phyloP scores from a whole-genome alignment of 2,113 vertebrate species.

The Catagonus wagneri region DNA sequence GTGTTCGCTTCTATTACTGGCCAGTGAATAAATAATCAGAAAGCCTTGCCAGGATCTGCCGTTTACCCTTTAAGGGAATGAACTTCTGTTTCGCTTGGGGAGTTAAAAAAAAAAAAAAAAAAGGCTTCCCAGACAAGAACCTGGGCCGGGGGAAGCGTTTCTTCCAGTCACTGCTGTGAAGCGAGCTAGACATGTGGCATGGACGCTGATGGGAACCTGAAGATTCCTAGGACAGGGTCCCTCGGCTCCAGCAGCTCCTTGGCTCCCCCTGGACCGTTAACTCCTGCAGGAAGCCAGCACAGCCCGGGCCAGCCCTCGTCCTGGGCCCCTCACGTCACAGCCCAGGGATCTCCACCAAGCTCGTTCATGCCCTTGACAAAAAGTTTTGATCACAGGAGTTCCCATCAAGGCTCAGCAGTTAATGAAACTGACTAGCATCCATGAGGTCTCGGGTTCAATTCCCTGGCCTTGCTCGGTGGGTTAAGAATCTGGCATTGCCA shows the following conservation, averaged over 20 bases:
- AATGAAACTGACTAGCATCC: too few species aligned
- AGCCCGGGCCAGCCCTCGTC: rapidly evolving
- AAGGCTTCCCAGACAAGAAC: not conserved
- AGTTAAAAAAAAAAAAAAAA: not conserved
- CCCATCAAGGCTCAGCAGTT: too few species aligned
- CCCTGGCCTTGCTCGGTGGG: too few species aligned
- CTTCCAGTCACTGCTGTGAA: not conserved
- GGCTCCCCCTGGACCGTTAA: not conserved
- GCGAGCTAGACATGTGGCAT: not conserved
- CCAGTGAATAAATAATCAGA: slow-evolving; percentile 63
- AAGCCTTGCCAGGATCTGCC: slow-evolving; percentile 29
- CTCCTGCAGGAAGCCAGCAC: not conserved
- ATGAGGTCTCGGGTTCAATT: too few species aligned
- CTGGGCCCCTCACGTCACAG: not conserved
- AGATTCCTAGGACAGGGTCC: not conserved
- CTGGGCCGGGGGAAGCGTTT: not conserved
- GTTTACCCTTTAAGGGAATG: slow-evolving; percentile 78
- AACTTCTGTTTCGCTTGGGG: slow-evolving; percentile 54
- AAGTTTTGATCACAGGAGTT: not conserved
- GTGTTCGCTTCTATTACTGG: slow-evolving; percentile 54
- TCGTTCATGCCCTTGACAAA: not conserved
- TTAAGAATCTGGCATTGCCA: too few species aligned
- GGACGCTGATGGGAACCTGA: not conserved
- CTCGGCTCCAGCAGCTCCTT: rapidly evolving
- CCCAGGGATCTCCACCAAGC: not conserved